phyloP scores from a whole-genome alignment of 2,797 vertebrate genomes.

The Siniperca scherzeri region DNA sequence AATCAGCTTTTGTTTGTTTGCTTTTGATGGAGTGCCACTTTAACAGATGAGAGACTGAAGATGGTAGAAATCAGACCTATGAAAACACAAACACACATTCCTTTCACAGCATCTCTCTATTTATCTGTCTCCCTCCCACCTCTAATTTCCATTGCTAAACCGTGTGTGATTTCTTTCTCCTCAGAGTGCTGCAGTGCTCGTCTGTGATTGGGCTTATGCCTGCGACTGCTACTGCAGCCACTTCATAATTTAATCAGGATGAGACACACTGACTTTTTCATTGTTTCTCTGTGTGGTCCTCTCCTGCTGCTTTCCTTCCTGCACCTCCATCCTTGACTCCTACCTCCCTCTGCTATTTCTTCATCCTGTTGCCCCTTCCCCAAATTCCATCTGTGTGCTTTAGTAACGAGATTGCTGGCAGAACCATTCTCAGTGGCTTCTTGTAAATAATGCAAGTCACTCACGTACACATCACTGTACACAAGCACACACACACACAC shows the following conservation, averaged over 20 bases:
- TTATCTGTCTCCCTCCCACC: slow-evolving; percentile 47
- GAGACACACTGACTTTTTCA: slow-evolving; percentile 49
- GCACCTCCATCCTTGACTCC: slow-evolving; percentile 7
- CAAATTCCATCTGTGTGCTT: slow-evolving; percentile 51
- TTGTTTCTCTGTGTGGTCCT: slow-evolving; percentile 32
- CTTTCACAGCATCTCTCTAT: slow-evolving; percentile 32
- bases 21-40: slow-evolving; percentile 63
- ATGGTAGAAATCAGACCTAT: slow-evolving; percentile 48
- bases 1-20: slow-evolving; percentile 70
- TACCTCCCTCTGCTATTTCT: slow-evolving; percentile 15
- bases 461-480: slow-evolving; percentile 26
- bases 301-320: slow-evolving; percentile 38
- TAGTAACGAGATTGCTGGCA: slow-evolving; percentile 33
- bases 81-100: slow-evolving; percentile 35
- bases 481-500: background rate
- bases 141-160: slow-evolving; percentile 49
- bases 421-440: slow-evolving; percentile 28
- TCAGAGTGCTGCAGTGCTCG: slow-evolving; percentile 42
- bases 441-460: slow-evolving; percentile 61
- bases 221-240: slow-evolving; percentile 51
- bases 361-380: slow-evolving; percentile 30
- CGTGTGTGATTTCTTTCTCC: slow-evolving; percentile 44
- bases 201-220: slow-evolving; percentile 51
- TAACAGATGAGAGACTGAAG: slow-evolving; percentile 53
- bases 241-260: slow-evolving; percentile 71